A percentile compares a stretch with the other conserved stretches of the same genome.
These are phyloP conservation scores for Auanema freiburgensis DNA, from an alignment of 2,888 invertebrate genomes.

Conservation along the genomic window DNA sequence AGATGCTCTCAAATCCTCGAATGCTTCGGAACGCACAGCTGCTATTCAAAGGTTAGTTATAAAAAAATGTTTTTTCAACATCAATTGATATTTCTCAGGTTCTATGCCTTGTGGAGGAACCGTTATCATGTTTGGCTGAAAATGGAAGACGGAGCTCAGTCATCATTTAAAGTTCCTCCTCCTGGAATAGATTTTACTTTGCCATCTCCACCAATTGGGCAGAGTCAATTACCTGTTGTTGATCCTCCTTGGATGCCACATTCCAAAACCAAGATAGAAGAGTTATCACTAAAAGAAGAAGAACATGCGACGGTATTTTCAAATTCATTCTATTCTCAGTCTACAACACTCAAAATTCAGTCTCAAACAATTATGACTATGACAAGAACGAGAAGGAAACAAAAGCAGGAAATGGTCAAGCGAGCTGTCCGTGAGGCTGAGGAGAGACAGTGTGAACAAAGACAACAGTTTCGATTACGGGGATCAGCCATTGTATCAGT, in stretches of 20 bases:
- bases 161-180: constrained; percentile 92
- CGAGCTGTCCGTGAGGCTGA: constrained; percentile 91
- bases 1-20: constrained; percentile 80
- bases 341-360: constrained; percentile 30
- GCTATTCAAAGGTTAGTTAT: constrained; percentile 71
- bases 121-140: constrained; percentile 98
- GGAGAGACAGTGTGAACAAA: constrained; percentile 73
- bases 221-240: constrained; percentile 70
- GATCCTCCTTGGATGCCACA: constrained; percentile 99
- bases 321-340: not conserved
- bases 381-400: constrained; percentile 96
- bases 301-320: constrained; percentile 69
- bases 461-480: constrained; percentile 76
- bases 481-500: constrained; percentile 91
- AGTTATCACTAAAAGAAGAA: constrained; percentile 96
- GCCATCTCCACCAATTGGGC: constrained; percentile 96
- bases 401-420: constrained; percentile 95
- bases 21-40: constrained; percentile 80
- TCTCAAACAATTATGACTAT: constrained; percentile 79
- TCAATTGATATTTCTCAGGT: constrained; percentile 68
- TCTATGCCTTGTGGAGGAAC: constrained; percentile 92
- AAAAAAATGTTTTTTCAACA: not conserved
- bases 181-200: constrained; percentile 98
- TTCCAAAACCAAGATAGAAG: constrained; percentile 96
- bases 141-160: constrained; percentile 95